Evolutionary conservation across 2,113 vertebrate genomes (phyloP).

Genomic region (Aspidoscelis tigris): DNA sequence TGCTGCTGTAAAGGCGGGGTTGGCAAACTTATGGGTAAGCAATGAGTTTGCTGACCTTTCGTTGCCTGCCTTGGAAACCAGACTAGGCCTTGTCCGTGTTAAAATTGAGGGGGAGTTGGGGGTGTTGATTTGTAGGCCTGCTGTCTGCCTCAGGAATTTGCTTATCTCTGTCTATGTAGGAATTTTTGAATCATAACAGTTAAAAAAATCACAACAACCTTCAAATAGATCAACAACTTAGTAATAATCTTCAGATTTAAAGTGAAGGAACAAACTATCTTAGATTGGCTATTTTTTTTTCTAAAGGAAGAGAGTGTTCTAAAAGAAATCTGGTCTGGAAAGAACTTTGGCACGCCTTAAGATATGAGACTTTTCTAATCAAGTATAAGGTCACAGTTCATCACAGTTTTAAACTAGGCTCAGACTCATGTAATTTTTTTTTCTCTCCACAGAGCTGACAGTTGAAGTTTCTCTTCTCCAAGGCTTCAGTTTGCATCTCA

Average conservation of each 20-base stretch:
- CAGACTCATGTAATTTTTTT: background rate
- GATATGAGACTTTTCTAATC: slow-evolving; percentile 11
- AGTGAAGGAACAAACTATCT: background rate
- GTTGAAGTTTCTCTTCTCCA: background rate
- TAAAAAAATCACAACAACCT: too few relatives aligned
- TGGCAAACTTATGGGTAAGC: slow-evolving; percentile 61
- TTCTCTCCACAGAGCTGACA: slow-evolving; percentile 10
- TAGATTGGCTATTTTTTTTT: background rate
- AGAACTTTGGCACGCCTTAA: slow-evolving; percentile 10
- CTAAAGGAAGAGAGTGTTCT: background rate
- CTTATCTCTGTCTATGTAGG: slow-evolving; percentile 28
- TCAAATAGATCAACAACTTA: background rate
- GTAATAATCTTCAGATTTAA: background rate
- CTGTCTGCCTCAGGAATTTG: slow-evolving; percentile 38
- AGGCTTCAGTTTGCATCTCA: background rate
- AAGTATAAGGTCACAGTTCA: slow-evolving; percentile 22
- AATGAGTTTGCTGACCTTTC: slow-evolving; percentile 63
- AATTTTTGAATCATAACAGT: slow-evolving; percentile 22
- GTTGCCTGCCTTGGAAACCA: slow-evolving; percentile 42
- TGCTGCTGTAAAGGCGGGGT: slow-evolving; percentile 45
- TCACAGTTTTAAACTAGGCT: background rate
- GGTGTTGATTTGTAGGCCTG: slow-evolving; percentile 31
- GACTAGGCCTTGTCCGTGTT: slow-evolving; percentile 36
- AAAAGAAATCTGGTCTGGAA: background rate
- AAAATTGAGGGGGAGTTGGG: slow-evolving; percentile 41